Evolutionary conservation across 2,113 vertebrate genomes (phyloP), one percentile per base, ranked within the genome.

Genomic region (Platysteira castanea): DNA sequence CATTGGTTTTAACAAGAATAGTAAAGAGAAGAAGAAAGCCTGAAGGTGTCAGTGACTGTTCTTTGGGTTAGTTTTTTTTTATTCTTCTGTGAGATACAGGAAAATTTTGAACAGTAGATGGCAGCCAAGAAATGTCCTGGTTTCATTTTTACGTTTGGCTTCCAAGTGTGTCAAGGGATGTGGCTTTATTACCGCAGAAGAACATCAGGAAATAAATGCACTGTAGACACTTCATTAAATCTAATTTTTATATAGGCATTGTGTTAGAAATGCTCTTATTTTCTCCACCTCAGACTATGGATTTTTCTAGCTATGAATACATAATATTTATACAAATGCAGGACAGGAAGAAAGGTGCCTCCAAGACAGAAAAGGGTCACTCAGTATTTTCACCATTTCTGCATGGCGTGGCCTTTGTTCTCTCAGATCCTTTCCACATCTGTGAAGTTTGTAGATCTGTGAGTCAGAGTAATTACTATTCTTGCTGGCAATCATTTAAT

Each of bases 61-160:
- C 2, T 64, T 68, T n/a, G 46, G 6, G 3, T 61, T 90, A 11
- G 21, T 87, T 76, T 53, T 5, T 10, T 84, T 93, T 84, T 39
- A 23, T 80, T 74, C 59, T 77, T 42, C 24, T 78, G 39, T 75
- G 53, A 64, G 31, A 56, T 52, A 60, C 6, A 44, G 52, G 35
- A 84, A 77, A 26, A 30, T 65, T 92, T 89, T 90, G 93, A 95
- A 92, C 94, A 64, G 96, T 85, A 97, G 97, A 63, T 97, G 97
- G 97, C 96, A 96, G 97, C 81, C 94, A 94, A 93, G 96, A 96
- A 96, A 91, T 83, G 76, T 92, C 82, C 28, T 73, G 27, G 7
- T 87, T 73, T 88, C 9, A 9, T 47, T 86, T 87, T 74, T 57
- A 3, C 1, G 7, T 92, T 85, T 59, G 73, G 7, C n/a, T 92